phyloP scores from a whole-genome alignment of 2,113 vertebrate genomes.

The Lophura nycthemera region DNA sequence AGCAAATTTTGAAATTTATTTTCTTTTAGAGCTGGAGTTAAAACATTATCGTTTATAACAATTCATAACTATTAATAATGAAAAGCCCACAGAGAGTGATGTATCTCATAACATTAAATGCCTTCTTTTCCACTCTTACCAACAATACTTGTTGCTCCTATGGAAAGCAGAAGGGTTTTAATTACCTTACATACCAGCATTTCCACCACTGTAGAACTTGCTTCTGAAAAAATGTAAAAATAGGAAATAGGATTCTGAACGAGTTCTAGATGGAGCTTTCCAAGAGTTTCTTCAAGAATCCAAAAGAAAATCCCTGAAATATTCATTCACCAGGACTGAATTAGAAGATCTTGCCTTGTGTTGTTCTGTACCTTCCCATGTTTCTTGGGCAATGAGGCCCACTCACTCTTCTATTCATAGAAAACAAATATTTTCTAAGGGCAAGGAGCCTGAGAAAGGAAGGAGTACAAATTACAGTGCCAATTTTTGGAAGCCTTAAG shows the following conservation, averaged over 20 bases:
- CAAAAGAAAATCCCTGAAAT: background rate
- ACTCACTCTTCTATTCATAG: background rate
- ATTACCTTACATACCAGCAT: background rate
- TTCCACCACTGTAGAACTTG: background rate
- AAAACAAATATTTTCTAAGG: background rate
- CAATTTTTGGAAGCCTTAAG: background rate
- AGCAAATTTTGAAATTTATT: background rate
- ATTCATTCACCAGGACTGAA: background rate
- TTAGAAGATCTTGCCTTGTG: background rate
- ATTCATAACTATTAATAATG: background rate
- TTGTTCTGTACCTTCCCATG: background rate
- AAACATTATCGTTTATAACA: background rate
- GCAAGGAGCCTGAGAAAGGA: background rate
- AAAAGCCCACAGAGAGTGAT: background rate
- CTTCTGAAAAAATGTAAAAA: background rate
- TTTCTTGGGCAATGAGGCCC: background rate
- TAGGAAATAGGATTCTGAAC: background rate
- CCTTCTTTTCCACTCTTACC: background rate
- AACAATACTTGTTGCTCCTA: background rate
- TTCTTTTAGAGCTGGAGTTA: background rate
- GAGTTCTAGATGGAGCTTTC: background rate
- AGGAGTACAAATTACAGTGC: background rate
- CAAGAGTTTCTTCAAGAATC: background rate
- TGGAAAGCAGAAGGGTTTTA: background rate
- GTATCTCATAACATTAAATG: background rate